Conservation (phyloP, 2,113 vertebrate species). For the Pangasianodon hypophthalmus region DNA sequence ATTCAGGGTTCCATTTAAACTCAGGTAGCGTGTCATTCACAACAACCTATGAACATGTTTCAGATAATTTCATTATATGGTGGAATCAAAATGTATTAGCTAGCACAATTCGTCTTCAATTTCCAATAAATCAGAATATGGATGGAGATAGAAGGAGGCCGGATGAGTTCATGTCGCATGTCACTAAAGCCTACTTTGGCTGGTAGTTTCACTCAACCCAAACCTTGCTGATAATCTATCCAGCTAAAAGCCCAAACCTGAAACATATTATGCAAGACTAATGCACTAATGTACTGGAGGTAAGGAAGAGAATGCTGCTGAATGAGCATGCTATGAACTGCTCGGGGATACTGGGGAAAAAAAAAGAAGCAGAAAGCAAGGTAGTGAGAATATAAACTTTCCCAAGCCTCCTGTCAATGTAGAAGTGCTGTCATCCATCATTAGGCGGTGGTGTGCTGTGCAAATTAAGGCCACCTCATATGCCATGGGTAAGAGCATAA, state of each 20-base stretch:
- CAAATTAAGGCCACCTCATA: conserved; percentile 17
- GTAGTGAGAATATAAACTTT: background rate
- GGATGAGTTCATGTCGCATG: background rate
- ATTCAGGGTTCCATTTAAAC: background rate
- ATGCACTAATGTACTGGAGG: background rate
- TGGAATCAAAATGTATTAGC: background rate
- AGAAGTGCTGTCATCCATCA: conserved; percentile 16
- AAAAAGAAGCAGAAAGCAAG: background rate
- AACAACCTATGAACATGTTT: background rate
- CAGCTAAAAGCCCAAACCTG: background rate
- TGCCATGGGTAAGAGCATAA: conserved; percentile 9
- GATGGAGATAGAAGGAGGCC: background rate
- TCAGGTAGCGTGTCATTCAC: background rate
- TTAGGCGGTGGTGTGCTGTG: background rate
- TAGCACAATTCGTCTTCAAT: conserved; percentile 9
- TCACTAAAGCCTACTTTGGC: background rate
- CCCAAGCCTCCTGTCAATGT: background rate
- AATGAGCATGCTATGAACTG: background rate
- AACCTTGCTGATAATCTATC: conserved; percentile 1
- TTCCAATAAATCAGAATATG: conserved; percentile 3
- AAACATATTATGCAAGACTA: background rate
- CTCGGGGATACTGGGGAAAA: background rate
- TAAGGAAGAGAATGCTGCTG: background rate
- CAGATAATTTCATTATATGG: background rate
- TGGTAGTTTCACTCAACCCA: background rate